Evolutionary conservation across 2,113 vertebrate genomes (phyloP).

Genomic region (Xiphophorus hellerii): DNA sequence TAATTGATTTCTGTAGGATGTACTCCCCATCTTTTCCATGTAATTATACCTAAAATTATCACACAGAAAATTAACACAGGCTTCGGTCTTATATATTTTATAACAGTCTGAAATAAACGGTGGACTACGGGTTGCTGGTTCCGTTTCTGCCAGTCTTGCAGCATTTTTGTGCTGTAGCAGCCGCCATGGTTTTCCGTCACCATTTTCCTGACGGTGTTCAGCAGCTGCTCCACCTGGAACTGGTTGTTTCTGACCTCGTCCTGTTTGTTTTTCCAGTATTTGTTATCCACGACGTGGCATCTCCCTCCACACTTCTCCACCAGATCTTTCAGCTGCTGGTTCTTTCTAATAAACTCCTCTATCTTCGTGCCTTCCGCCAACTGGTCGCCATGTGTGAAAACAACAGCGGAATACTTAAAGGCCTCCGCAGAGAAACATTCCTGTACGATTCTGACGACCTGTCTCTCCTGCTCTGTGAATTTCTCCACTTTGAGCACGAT

Average conservation of each 20-base stretch:
- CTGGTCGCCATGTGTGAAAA: constrained; percentile 51
- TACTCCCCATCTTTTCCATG: background rate
- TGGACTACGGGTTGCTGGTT: background rate
- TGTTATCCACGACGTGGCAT: constrained; percentile 53
- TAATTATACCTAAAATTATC: background rate
- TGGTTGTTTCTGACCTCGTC: constrained; percentile 24
- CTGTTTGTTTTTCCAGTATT: constrained; percentile 31
- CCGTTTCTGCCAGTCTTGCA: background rate
- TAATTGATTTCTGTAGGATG: background rate
- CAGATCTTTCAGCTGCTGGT: background rate
- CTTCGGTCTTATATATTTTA: background rate
- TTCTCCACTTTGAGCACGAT: constrained; percentile 28
- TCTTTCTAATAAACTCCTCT: background rate
- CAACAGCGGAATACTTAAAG: constrained; percentile 20
- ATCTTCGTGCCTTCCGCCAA: constrained; percentile 28
- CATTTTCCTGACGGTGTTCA: constrained; percentile 2
- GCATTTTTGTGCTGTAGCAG: background rate
- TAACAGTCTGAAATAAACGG: background rate
- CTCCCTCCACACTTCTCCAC: constrained; percentile 35
- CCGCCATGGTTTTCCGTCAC: background rate
- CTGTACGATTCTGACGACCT: background rate
- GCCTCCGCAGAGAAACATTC: background rate
- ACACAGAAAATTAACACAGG: background rate
- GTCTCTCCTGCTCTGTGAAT: background rate
- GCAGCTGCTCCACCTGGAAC: constrained; percentile 36